phyloP scores from a whole-genome alignment of 2,113 vertebrate genomes.

The Suncus etruscus region DNA sequence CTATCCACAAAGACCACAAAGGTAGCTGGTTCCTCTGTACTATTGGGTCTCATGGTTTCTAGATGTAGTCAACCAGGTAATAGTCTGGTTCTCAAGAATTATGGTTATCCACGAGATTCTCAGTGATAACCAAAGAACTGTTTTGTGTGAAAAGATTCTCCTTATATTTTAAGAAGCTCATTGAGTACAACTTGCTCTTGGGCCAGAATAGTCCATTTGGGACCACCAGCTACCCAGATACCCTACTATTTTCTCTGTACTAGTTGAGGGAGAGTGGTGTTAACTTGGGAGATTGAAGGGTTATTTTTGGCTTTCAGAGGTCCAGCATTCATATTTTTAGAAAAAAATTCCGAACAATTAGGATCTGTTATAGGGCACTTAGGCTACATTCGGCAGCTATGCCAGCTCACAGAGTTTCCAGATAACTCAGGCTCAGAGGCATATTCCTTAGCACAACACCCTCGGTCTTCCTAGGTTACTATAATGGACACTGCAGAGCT shows the following conservation, averaged over 20 bases:
- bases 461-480: neutral
- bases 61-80: neutral
- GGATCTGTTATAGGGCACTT: neutral
- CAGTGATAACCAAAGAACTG: neutral
- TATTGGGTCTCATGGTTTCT: neutral
- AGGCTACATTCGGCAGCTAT: neutral
- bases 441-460: neutral
- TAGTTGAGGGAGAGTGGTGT: neutral
- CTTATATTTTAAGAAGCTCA: neutral
- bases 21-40: neutral
- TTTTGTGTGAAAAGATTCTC: neutral
- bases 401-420: neutral
- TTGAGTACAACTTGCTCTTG: neutral
- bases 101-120: neutral
- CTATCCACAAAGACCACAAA: too few relatives aligned
- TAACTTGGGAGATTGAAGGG: neutral
- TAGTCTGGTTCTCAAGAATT: neutral
- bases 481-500: too few relatives aligned
- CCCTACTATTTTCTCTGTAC: neutral
- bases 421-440: too few relatives aligned
- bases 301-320: neutral
- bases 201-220: neutral
- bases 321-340: neutral
- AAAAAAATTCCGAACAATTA: neutral
- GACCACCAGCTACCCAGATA: neutral